These are phyloP conservation scores for Poeciliopsis paucimaculata DNA, from an alignment of 2,797 vertebrate species.

Conservation along the genomic window DNA sequence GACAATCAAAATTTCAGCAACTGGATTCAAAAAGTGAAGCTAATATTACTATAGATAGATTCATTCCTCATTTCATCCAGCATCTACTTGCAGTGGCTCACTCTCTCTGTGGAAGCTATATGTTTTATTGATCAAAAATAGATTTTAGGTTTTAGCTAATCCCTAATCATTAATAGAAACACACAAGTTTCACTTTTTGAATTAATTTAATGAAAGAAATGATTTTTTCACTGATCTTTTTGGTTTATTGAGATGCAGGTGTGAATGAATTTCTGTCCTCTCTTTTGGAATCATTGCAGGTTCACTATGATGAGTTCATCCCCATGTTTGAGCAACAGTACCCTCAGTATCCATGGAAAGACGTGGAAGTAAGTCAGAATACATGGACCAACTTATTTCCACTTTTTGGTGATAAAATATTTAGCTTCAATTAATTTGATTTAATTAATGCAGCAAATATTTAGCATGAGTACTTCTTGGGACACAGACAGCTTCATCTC, in stretches of 20 bases:
- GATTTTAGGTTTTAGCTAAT: not conserved
- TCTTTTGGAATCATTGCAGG: slow-evolving; percentile 66
- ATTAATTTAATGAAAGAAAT: not conserved
- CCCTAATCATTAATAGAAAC: not conserved
- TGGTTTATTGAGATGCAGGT: not conserved
- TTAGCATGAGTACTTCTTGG: not conserved
- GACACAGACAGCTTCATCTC: not conserved
- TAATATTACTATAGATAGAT: not conserved
- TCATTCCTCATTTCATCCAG: not conserved
- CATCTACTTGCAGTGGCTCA: not conserved
- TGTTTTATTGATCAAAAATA: not conserved
- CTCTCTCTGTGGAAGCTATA: not conserved
- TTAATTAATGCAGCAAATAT: not conserved
- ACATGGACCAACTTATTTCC: not conserved
- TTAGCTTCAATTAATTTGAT: not conserved
- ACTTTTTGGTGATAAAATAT: not conserved
- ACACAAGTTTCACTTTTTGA: not conserved
- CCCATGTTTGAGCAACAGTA: slow-evolving; percentile 92
- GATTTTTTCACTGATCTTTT: not conserved
- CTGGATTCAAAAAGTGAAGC: not conserved
- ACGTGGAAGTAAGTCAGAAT: slow-evolving; percentile 82
- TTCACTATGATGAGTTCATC: slow-evolving; percentile 94
- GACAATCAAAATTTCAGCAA: not conserved
- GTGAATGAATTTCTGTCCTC: not conserved
- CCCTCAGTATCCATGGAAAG: slow-evolving; percentile 86